These are phyloP conservation scores for Fragum whitleyi DNA, from an alignment of 2,888 invertebrate genomes.

Conservation along the genomic window DNA sequence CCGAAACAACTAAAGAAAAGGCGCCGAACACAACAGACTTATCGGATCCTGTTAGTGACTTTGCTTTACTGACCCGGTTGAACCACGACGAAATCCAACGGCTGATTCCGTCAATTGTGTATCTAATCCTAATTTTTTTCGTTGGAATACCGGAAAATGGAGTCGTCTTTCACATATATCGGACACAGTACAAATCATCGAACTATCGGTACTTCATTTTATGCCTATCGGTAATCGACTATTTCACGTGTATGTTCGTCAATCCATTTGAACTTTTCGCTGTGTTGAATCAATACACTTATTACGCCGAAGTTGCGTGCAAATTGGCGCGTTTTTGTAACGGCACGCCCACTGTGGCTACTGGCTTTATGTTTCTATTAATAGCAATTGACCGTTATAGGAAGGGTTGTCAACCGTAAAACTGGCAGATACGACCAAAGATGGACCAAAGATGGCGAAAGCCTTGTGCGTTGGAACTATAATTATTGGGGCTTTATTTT, in stretches of 20 bases:
- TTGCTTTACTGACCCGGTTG: slow-evolving; percentile 12
- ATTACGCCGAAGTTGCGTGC: slow-evolving; percentile 34
- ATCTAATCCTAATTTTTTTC: slow-evolving; percentile 42
- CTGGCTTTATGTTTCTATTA: slow-evolving; percentile 43
- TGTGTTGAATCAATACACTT: slow-evolving; percentile 54
- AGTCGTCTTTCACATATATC: slow-evolving; percentile 59
- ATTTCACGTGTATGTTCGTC: slow-evolving; percentile 54
- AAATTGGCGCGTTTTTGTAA: slow-evolving; percentile 53
- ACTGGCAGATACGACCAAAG: slow-evolving; percentile 63
- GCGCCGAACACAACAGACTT: no score
- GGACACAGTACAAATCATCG: slow-evolving; percentile 46
- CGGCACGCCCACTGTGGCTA: slow-evolving; percentile 39
- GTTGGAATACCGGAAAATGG: slow-evolving; percentile 52
- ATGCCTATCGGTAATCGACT: slow-evolving; percentile 53
- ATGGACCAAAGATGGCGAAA: slow-evolving; percentile 55
- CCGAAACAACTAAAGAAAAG: no score
- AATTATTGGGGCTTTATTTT: slow-evolving; percentile 25
- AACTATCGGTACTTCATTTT: slow-evolving; percentile 55
- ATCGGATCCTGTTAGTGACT: no score
- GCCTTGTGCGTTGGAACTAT: slow-evolving; percentile 43
- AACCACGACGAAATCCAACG: slow-evolving; percentile 45
- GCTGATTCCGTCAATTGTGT: slow-evolving; percentile 53
- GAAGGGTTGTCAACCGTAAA: slow-evolving; percentile 67
- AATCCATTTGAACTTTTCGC: slow-evolving; percentile 57
- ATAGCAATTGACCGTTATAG: no score